A percentile compares a stretch with the other conserved stretches of the same genome.
These are phyloP conservation scores for Equus przewalskii DNA, from an alignment of 2,113 vertebrate genomes.

Conservation along the genomic window DNA sequence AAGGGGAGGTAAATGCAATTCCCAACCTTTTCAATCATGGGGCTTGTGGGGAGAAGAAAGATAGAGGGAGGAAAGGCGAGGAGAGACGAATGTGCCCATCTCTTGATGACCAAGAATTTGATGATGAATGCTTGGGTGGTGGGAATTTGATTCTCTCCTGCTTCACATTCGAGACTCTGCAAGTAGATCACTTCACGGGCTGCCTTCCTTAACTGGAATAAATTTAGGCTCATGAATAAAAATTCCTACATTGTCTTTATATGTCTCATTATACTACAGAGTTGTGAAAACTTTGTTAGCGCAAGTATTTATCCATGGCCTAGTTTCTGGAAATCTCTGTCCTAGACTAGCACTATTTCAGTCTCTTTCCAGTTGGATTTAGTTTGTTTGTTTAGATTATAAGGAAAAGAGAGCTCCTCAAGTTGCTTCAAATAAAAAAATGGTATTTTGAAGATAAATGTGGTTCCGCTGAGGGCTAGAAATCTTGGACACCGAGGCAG, in stretches of 20 bases:
- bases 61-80: not conserved
- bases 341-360: not conserved
- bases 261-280: not conserved
- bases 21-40: not conserved
- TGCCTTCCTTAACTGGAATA: not conserved
- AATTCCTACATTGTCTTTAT: not conserved
- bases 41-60: not conserved
- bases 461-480: not conserved
- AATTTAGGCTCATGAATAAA: not conserved
- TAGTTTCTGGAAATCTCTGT: not conserved
- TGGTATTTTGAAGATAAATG: not conserved
- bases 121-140: not conserved
- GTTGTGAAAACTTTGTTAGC: not conserved
- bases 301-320: not conserved
- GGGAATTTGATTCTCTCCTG: not conserved
- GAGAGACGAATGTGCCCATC: not conserved
- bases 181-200: not conserved
- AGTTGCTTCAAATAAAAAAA: conserved; percentile 4
- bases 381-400: not conserved
- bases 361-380: conserved; percentile 1
- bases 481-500: not conserved
- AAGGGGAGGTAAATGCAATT: not conserved
- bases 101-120: not conserved
- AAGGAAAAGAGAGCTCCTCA: not conserved
- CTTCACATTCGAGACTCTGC: not conserved